Evolutionary conservation across 2,888 invertebrate genomes (phyloP).

Genomic region (Bombylius major): DNA sequence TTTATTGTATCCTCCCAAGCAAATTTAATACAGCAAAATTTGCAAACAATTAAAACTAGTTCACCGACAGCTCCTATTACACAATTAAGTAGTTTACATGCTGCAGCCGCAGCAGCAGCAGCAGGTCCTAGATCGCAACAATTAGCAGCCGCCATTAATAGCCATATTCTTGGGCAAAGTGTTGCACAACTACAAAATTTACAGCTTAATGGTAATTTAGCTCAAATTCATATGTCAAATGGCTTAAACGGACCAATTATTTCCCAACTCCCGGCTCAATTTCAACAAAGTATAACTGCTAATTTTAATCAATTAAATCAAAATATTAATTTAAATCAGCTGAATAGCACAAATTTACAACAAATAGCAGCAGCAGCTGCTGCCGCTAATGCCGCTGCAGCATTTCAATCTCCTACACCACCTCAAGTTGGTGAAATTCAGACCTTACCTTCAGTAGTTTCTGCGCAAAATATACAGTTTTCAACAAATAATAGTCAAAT

Average conservation of each 20-base stretch:
- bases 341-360: slow-evolving; percentile 32
- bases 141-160: slow-evolving; percentile 32
- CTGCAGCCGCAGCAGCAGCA: slow-evolving; percentile 17
- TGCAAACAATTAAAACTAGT: slow-evolving; percentile 34
- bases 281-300: slow-evolving; percentile 30
- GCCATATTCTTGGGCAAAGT: slow-evolving; percentile 33
- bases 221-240: slow-evolving; percentile 38
- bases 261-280: slow-evolving; percentile 34
- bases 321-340: slow-evolving; percentile 33
- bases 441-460: slow-evolving; percentile 16
- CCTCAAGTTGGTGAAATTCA: slow-evolving; percentile 19
- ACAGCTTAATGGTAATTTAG: slow-evolving; percentile 32
- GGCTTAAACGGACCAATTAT: slow-evolving; percentile 30
- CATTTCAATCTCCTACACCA: slow-evolving; percentile 31
- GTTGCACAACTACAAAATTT: slow-evolving; percentile 35
- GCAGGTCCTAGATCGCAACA: slow-evolving; percentile 34
- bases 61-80: slow-evolving; percentile 24
- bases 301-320: slow-evolving; percentile 24
- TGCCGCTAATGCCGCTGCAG: slow-evolving; percentile 22
- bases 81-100: slow-evolving; percentile 32
- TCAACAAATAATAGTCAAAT: slow-evolving; percentile 13
- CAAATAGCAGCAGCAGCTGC: slow-evolving; percentile 24
- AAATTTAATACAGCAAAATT: slow-evolving; percentile 36
- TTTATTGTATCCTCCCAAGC: slow-evolving; percentile 39
- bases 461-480: slow-evolving; percentile 20